Percentiles rank a stretch among this genome's conserved stretches.
Conservation (phyloP, 2,888 invertebrate species). For the Augochlorella aurata region DNA sequence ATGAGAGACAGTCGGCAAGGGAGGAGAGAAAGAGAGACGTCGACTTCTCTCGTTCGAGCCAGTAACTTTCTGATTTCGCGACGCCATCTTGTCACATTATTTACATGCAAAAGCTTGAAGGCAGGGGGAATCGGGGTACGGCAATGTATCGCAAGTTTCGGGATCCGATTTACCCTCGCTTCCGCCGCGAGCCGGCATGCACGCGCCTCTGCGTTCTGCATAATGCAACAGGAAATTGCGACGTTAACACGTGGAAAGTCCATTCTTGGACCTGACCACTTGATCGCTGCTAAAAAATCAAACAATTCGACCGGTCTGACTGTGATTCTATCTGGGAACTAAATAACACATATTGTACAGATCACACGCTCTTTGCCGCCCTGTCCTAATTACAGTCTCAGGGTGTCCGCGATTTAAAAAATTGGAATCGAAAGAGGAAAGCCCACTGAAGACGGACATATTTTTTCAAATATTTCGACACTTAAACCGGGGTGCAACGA, state of each 20-base stretch:
- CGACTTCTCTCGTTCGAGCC: slow-evolving; percentile 46
- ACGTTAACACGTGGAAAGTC: slow-evolving; percentile 70
- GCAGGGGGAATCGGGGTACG: slow-evolving; percentile 11
- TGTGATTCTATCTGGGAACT: neutral
- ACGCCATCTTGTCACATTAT: slow-evolving; percentile 73
- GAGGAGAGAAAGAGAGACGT: slow-evolving; percentile 24
- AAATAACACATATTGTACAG: too few relatives aligned
- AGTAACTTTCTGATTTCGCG: slow-evolving; percentile 67
- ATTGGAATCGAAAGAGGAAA: too few relatives aligned
- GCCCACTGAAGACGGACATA: too few relatives aligned
- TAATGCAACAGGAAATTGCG: slow-evolving; percentile 71
- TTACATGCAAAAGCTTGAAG: slow-evolving; percentile 72
- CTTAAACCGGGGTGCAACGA: too few relatives aligned
- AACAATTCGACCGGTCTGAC: neutral
- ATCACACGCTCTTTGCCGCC: too few relatives aligned
- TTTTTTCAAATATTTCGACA: too few relatives aligned
- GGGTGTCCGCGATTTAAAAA: too few relatives aligned
- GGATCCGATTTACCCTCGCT: slow-evolving; percentile 72
- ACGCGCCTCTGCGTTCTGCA: slow-evolving; percentile 61
- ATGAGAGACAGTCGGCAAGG: neutral
- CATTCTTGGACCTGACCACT: slow-evolving; percentile 51
- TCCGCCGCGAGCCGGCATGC: slow-evolving; percentile 61
- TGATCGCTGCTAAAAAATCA: slow-evolving; percentile 19
- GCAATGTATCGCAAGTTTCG: slow-evolving; percentile 66
- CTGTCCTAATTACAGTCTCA: too few relatives aligned